Base-by-base conservation (phyloP, 2,113 vertebrate species). In the Pedionomus torquatus region DNA sequence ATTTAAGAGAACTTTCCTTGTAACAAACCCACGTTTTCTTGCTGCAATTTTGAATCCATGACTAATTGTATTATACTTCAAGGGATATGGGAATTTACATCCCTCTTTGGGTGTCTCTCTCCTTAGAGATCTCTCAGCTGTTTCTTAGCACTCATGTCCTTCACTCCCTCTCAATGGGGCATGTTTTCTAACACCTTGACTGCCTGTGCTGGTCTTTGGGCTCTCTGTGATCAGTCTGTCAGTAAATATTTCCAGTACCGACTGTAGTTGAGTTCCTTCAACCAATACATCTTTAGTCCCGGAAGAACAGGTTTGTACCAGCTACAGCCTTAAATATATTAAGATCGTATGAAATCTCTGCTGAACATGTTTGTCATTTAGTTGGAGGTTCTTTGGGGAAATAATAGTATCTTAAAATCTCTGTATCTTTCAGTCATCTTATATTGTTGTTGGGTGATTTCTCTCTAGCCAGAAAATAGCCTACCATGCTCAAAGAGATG, bases 361-460 rank as follows among this genome's bases (percentile, higher is more conserved):
- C 75, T 92, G 37, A 91, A 66, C 7, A 0, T 61, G 14, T 61
- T 83, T 87, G 66, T 65, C 41, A 0, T 49, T 80, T 94, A 57
- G 35, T 69, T 87, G 33, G 41, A 77, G 39, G 9, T 82, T 93
- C 39, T 76, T 5, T 72, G 89, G 84, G 84, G 83, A 89, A 94
- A 81, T 43, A 11, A 15, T 78, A 82, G 0, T 87, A 81, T 81
- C 63, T 89, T 89, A 83, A 92, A 93, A 39, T 75, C 48, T 84
- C n/a, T 93, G 71, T 97, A 48, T 72, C 66, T 13, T 87, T 91
- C 66, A 85, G 69, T 81, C 63, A 63, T 94, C 93, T 97, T 95
- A 96, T 74, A 17, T 84, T 95, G 78, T 93, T 97, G 70, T 97
- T 96, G 96, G 77, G 91, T 97, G 91, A 93, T 97, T 97, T 98